Evolutionary conservation across 2,888 invertebrate genomes (phyloP).

Genomic region (Acanthosepion esculentum): DNA sequence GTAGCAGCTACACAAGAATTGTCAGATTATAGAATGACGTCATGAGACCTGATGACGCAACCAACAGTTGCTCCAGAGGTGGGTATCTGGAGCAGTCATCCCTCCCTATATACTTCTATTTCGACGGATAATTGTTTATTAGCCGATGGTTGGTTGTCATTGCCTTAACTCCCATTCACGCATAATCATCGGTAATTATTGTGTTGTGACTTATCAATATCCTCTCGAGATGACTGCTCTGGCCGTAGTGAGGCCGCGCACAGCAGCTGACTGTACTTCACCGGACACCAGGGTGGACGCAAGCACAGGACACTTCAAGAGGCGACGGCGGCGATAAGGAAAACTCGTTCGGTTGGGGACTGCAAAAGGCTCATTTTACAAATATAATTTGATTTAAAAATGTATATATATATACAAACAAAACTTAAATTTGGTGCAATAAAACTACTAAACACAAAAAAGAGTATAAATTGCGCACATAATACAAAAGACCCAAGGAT

Average conservation of each 20-base stretch:
- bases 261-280: constrained; percentile 4
- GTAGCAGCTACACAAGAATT: neutral
- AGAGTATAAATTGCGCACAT: neutral
- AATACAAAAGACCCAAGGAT: neutral
- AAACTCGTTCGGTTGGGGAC: neutral
- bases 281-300: constrained; percentile 14
- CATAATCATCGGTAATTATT: neutral
- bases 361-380: neutral
- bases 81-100: neutral
- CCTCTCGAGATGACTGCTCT: neutral
- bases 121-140: neutral
- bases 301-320: neutral
- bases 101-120: neutral
- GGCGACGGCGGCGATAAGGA: neutral
- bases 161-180: neutral
- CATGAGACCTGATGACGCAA: neutral
- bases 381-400: neutral
- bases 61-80: constrained; percentile 33
- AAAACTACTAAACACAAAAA: neutral
- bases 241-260: constrained; percentile 3
- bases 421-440: neutral
- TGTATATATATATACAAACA: neutral
- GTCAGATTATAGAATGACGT: constrained; percentile 8
- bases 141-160: neutral
- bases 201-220: neutral